phyloP scores from a whole-genome alignment of 2,888 invertebrate species.

The Nematopogon swammerdamellus region DNA sequence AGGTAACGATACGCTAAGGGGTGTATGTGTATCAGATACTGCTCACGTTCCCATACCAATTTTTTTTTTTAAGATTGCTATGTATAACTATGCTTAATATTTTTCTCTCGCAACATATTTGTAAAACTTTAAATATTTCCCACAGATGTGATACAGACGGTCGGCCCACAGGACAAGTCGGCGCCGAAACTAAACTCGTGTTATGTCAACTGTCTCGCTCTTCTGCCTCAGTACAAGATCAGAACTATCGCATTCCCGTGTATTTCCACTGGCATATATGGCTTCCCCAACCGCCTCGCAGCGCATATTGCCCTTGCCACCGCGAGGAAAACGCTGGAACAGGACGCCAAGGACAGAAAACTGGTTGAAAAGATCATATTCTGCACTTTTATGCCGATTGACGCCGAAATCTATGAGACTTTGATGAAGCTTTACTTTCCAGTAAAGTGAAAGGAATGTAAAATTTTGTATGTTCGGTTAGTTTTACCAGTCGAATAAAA shows the following conservation, averaged over 20 bases:
- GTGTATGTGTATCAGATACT: no score
- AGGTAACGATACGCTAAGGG: no score
- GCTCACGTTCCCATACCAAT: no score
- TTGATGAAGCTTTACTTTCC: constrained; percentile 73
- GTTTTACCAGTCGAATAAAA: no score
- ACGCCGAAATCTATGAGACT: constrained; percentile 69
- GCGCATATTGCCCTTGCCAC: constrained; percentile 69
- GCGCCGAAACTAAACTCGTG: constrained; percentile 62
- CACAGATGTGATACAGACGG: constrained; percentile 86
- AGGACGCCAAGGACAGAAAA: constrained; percentile 25
- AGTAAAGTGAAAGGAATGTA: constrained; percentile 29
- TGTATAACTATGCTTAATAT: no score
- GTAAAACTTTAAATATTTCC: no score
- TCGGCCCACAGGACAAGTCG: constrained; percentile 78
- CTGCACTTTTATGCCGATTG: constrained; percentile 71
- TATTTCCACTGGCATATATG: constrained; percentile 89
- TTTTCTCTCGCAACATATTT: no score
- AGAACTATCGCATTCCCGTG: constrained; percentile 81
- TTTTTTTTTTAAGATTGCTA: no score
- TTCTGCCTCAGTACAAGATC: constrained; percentile 54
- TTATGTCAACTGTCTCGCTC: constrained; percentile 64
- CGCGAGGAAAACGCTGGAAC: constrained; percentile 62
- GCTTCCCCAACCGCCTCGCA: constrained; percentile 77
- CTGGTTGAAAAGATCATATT: constrained; percentile 74
- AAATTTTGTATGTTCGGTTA: no score